A percentile compares a stretch with the other conserved stretches of the same genome.
Evolutionary conservation across 1,140 invertebrate species (phyloP).

Genomic region (Brachionus paranguensis): DNA sequence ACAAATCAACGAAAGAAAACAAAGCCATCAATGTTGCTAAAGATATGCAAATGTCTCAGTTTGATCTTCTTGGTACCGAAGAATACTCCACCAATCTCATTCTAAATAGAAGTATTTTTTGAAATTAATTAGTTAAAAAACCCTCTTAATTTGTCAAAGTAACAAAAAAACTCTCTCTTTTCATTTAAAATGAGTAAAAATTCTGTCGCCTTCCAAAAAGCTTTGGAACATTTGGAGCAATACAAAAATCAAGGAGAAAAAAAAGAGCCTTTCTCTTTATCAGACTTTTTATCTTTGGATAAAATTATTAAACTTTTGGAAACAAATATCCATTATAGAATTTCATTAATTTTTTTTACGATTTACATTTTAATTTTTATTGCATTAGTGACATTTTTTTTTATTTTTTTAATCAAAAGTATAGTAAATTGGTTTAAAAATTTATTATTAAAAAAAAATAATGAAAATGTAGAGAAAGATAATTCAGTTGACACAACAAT

Average conservation of each 20-base stretch:
- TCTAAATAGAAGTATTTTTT: neutral
- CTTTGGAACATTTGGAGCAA: neutral
- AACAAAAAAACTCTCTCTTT: neutral
- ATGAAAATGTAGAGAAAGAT: neutral
- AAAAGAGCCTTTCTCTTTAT: neutral
- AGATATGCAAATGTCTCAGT: slow-evolving; percentile 51
- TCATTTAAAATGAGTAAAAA: neutral
- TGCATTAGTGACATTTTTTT: neutral
- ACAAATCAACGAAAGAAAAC: slow-evolving; percentile 40
- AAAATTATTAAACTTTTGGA: neutral
- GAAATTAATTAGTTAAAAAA: neutral
- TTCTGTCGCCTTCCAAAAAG: neutral
- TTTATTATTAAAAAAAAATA: neutral
- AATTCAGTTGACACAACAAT: neutral
- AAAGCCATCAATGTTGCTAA: slow-evolving; percentile 46
- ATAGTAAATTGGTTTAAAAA: neutral
- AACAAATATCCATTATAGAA: neutral
- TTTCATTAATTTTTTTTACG: neutral
- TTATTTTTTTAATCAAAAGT: neutral
- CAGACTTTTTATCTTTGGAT: neutral
- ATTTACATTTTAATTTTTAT: neutral
- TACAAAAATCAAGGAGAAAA: neutral
- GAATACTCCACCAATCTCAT: slow-evolving; percentile 41
- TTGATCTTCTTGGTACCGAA: slow-evolving; percentile 46
- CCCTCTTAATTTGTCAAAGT: neutral